Base-by-base conservation (phyloP, 2,888 invertebrate genomes). In the Dasysyrphus albostriatus region DNA sequence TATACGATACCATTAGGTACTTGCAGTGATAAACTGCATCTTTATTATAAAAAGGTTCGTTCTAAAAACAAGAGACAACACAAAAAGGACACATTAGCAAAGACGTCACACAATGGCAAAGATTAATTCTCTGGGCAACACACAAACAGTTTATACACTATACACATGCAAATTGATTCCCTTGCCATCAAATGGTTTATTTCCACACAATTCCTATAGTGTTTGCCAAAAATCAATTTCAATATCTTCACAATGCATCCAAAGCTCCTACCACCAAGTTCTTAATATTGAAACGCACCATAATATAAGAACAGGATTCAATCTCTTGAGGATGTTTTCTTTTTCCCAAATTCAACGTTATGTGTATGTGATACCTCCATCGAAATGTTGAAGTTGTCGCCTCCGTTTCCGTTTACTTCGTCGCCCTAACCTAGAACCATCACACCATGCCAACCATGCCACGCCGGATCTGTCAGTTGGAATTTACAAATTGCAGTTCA, bases 401-500 rank as follows among this genome's bases (percentile, higher is more conserved):
- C 3, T 0, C 6, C 24, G 61, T 8, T 7, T 6, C 8, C 61
- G 12, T 5, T 2, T 3, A n/a, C 56, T 5, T 58, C 58, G 6
- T 37, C 39, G 0, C 1, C 16, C 5, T 19, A 2, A 19, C 12
- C 12, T 37, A 10, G 5, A 16, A 24, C 39, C 19, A 7, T 12
- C 42, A 24, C 3, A 24, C 24, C 24, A 24, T 24, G 6, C 32
- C 32, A 0, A 3, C 12, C 24, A 3, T 24, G 5, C 47, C 6
- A 1, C 24, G 2, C 37, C 51, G 19, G 42, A 34, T 65, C 29
- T 54, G 16, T 51, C 39, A 54, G 39, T 24, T 39, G 39, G 39
- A 67, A 69, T 69, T 69, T 69, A 69, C 51, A 69, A 69, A 69
- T 69, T 69, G 54, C 82, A 83, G 44, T 83, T 67, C 72, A 83